A percentile compares a stretch with the other conserved stretches of the same genome.
Evolutionary conservation across 92 coral and sea anemone species (phyloP).

Genomic region (Palythoa grandiflora): DNA sequence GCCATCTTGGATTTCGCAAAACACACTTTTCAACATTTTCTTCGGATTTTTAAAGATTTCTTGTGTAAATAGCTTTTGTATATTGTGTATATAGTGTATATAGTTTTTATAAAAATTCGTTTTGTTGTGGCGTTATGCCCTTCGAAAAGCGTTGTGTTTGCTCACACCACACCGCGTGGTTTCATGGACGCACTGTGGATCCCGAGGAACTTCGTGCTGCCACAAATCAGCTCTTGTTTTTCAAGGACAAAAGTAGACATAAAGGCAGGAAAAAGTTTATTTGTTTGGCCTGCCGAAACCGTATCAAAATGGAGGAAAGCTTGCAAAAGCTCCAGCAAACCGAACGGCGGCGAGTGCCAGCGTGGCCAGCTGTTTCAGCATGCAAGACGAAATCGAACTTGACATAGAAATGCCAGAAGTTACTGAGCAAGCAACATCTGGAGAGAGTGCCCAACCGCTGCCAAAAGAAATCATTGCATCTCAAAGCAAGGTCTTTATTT

Average conservation of each 20-base stretch:
- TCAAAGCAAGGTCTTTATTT: background rate
- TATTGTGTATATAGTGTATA: background rate
- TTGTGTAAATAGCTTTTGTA: background rate
- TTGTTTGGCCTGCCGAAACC: background rate
- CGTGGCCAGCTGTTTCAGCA: background rate
- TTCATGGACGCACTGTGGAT: background rate
- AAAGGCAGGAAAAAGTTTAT: slow-evolving; percentile 13
- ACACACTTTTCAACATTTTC: background rate
- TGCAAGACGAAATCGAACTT: background rate
- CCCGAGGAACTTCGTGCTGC: background rate
- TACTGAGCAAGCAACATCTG: too few relatives aligned
- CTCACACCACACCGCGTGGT: slow-evolving; percentile 7
- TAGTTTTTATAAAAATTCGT: background rate
- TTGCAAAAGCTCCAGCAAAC: background rate
- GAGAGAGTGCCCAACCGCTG: too few relatives aligned
- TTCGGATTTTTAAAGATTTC: background rate
- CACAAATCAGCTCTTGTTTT: background rate
- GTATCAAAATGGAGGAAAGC: background rate
- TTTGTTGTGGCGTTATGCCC: slow-evolving; percentile 30
- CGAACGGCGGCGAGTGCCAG: background rate
- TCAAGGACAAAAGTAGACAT: background rate
- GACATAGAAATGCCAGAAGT: background rate
- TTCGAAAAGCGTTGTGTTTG: slow-evolving; percentile 27
- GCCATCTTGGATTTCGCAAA: background rate
- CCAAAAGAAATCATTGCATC: background rate